Base-by-base conservation (phyloP, 1,140 invertebrate species). In the Rhynchophorus ferrugineus region DNA sequence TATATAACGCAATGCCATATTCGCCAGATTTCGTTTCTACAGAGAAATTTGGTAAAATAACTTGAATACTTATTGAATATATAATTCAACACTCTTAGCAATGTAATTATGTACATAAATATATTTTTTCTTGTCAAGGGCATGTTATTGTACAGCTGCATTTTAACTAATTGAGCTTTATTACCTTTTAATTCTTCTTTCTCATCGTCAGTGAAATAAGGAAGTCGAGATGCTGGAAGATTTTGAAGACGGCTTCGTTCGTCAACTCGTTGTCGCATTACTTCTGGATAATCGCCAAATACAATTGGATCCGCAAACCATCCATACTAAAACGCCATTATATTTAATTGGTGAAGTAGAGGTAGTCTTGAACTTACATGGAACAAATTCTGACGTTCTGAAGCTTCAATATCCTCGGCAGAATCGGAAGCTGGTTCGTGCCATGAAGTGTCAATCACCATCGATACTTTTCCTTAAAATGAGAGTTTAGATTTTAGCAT, bases 221-320 rank as follows among this genome's bases (percentile, higher is more conserved):
- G 79, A 17, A 83, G 63, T 18, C 80, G 72, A 1, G 82, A 84
- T 37, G 65, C 62, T 0, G 41, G 6, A 5, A 43, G n/a, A 43
- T 22, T 19, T 19, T 85, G 79, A 41, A 71, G 61, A 33, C 67
- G 69, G 62, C 81, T 82, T 11, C 75, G 72, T 9, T 63, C 58
- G 5, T 66, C 70, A 2, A 85, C 68, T 19, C 71, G 71, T 19
- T 76, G 64, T 56, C 75, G 78, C 68, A 85, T 73, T n/a, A 79
- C 66, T 48, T 67, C 54, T 1, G 83, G 82, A 61, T 82, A 85
- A 56, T 84, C 77, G 6, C 82, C 82, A 13, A 66, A 61, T 57
- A 76, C 80, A 41, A 85, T 78, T 6, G 82, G 81, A 69, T 83
- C 71, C 1, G 71, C 76, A 56, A 76, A 82, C 74, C 76, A 78